A percentile compares a stretch with the other conserved stretches of the same genome.
phyloP scores from a whole-genome alignment of 2,888 invertebrate genomes.

The Oscheius sp. region DNA sequence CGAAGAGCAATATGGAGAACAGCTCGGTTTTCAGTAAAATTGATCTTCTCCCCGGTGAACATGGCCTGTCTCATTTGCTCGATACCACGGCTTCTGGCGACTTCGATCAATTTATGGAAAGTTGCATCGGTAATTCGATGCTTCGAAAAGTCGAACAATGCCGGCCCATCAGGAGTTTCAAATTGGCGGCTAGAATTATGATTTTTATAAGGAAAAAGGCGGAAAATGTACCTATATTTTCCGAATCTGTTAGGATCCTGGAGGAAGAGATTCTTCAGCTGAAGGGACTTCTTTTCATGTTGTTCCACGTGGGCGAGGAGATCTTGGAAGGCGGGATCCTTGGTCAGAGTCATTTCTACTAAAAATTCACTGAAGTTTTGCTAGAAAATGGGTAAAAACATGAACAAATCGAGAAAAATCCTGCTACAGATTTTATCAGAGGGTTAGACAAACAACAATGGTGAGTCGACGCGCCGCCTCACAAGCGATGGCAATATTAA shows the following conservation, averaged over 20 bases:
- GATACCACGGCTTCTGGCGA: constrained; percentile 84
- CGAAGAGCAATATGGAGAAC: constrained; percentile 94
- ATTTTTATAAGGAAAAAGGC: too few relatives aligned
- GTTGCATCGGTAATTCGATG: constrained; percentile 87
- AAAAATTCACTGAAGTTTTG: background rate
- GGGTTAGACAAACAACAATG: constrained; percentile 3
- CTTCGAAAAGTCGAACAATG: constrained; percentile 95
- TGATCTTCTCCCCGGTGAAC: constrained; percentile 93
- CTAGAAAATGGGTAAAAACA: background rate
- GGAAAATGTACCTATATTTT: constrained; percentile 84
- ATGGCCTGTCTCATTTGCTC: constrained; percentile 88
- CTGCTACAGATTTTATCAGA: background rate
- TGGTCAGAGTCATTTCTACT: constrained; percentile 46
- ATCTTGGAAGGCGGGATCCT: constrained; percentile 78
- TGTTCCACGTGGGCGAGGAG: constrained; percentile 83
- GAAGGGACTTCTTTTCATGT: constrained; percentile 81
- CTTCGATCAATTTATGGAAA: constrained; percentile 82
- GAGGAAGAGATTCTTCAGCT: constrained; percentile 86
- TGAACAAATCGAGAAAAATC: background rate
- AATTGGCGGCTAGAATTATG: constrained; percentile 79
- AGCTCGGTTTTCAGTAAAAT: constrained; percentile 94
- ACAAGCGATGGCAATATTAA: too few relatives aligned
- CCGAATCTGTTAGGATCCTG: constrained; percentile 86
- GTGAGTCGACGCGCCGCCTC: too few relatives aligned
- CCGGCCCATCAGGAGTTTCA: constrained; percentile 88